Evolutionary conservation across 2,113 vertebrate species (phyloP).

Genomic region (Pelecanoides urinatrix): DNA sequence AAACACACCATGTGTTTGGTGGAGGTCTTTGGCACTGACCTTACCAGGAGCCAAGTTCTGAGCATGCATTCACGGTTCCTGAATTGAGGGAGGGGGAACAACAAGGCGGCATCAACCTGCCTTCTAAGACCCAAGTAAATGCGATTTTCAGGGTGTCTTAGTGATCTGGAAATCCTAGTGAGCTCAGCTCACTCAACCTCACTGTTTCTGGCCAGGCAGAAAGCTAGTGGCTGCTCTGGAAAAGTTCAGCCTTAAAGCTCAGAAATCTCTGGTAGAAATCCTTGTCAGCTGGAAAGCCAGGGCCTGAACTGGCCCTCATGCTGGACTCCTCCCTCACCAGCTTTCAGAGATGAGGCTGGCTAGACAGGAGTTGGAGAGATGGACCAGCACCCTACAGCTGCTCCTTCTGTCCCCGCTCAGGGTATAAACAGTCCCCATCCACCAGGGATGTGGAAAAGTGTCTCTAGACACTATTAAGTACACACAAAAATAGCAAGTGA

Average conservation of each 20-base stretch:
- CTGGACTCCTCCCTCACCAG: neutral
- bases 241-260: neutral
- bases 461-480: neutral
- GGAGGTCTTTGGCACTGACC: neutral
- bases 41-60: neutral
- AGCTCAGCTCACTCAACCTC: neutral
- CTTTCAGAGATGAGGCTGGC: neutral
- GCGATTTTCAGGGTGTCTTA: neutral
- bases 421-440: neutral
- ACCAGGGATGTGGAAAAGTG: neutral
- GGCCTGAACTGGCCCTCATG: neutral
- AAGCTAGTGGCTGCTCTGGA: neutral
- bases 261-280: neutral
- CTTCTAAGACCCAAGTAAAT: neutral
- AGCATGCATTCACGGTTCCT: neutral
- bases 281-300: neutral
- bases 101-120: neutral
- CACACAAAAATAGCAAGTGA: neutral
- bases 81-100: neutral
- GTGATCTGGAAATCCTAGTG: neutral
- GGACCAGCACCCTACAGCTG: neutral
- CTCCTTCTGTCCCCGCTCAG: neutral
- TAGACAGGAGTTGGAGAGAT: neutral
- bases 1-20: neutral
- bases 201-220: neutral